Evolutionary conservation across 2,888 invertebrate genomes (phyloP).

Genomic region (Parnassius glacialis): DNA sequence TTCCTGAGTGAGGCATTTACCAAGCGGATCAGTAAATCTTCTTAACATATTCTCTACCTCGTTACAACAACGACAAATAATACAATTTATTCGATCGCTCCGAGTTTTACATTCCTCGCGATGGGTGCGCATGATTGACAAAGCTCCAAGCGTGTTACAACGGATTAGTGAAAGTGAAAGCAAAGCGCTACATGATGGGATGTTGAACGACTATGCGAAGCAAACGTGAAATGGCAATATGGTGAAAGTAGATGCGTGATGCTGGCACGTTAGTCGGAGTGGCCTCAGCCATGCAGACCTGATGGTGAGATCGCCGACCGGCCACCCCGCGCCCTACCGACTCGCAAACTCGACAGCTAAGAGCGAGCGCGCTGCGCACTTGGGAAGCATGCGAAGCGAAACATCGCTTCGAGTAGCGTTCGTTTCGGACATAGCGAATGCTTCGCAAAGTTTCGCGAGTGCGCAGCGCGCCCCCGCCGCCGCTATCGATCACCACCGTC

Average conservation of each 20-base stretch:
- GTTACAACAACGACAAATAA: constrained; percentile 68
- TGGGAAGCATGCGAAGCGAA: constrained; percentile 14
- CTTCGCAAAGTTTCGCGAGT: constrained; percentile 19
- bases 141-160: constrained; percentile 57
- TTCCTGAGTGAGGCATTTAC: constrained; percentile 73
- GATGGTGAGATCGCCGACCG: constrained; percentile 62
- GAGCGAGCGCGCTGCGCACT: constrained; percentile 27
- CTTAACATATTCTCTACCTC: constrained; percentile 34
- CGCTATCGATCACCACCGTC: constrained; percentile 70
- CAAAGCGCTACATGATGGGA: constrained; percentile 58
- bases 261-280: constrained; percentile 67
- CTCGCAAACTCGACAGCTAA: constrained; percentile 29
- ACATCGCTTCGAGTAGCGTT: constrained; percentile 4
- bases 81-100: constrained; percentile 61
- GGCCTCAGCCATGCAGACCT: constrained; percentile 69
- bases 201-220: constrained; percentile 58
- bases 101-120: constrained; percentile 40
- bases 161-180: constrained; percentile 58
- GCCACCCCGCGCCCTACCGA: constrained; percentile 37
- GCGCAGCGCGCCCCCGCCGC: constrained; percentile 38
- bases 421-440: constrained; percentile 9
- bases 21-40: constrained; percentile 62
- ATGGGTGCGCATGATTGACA: constrained; percentile 44
- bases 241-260: constrained; percentile 52
- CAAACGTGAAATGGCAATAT: constrained; percentile 60